Percentiles rank a stretch among this genome's conserved stretches.
phyloP scores from a whole-genome alignment of 1,140 invertebrate genomes.

The Oreohelix idahoensis region DNA sequence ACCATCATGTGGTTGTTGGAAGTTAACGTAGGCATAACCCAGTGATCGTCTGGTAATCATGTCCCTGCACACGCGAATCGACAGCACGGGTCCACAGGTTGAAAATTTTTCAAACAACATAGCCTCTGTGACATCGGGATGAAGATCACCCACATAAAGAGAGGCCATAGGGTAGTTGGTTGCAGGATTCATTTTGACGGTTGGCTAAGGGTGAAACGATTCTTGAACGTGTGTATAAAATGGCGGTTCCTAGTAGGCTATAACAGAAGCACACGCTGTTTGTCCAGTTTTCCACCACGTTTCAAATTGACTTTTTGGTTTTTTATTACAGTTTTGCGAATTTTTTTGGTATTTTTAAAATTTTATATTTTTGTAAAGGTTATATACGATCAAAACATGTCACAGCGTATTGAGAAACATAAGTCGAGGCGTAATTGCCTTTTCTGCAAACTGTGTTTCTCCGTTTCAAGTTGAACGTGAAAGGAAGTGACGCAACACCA shows the following conservation, averaged over 20 bases:
- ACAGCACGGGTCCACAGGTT: slow-evolving; percentile 96
- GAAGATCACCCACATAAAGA: slow-evolving; percentile 98
- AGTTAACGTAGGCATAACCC: slow-evolving; percentile 99
- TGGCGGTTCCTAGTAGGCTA: slow-evolving; percentile 96
- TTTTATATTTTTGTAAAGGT: slow-evolving; percentile 24
- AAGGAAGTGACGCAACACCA: slow-evolving; percentile 36
- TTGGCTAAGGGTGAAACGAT: slow-evolving; percentile 75
- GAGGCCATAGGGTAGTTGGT: slow-evolving; percentile 81
- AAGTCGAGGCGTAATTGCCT: slow-evolving; percentile 26
- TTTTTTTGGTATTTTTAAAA: slow-evolving; percentile 39
- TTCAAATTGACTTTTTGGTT: slow-evolving; percentile 43
- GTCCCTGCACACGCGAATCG: slow-evolving; percentile 98
- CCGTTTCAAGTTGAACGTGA: slow-evolving; percentile 32
- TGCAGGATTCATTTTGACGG: slow-evolving; percentile 79
- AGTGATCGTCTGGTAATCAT: slow-evolving; percentile 96
- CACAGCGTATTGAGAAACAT: slow-evolving; percentile 23
- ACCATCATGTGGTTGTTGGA: slow-evolving; percentile 96
- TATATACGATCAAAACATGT: slow-evolving; percentile 38
- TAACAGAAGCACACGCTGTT: slow-evolving; percentile 85
- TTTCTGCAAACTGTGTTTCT: slow-evolving; percentile 31
- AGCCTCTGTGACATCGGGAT: slow-evolving; percentile 98
- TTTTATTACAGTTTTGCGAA: slow-evolving; percentile 39
- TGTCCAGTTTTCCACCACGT: background rate
- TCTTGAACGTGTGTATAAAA: slow-evolving; percentile 78
- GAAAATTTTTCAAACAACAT: slow-evolving; percentile 99